These are phyloP conservation scores for Thymelicus sylvestris DNA, from an alignment of 2,888 invertebrate species.

Conservation along the genomic window DNA sequence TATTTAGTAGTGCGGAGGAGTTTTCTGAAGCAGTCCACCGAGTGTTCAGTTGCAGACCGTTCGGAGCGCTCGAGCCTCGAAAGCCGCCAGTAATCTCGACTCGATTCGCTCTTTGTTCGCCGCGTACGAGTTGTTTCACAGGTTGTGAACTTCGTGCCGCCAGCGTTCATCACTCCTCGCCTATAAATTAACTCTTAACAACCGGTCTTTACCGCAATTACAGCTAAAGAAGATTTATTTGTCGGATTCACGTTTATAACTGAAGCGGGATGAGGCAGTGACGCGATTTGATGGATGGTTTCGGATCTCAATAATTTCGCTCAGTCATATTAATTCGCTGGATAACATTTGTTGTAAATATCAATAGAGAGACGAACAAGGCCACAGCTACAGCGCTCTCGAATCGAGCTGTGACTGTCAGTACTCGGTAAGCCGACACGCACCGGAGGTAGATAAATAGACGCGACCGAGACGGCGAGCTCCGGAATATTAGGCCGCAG, in stretches of 20 bases:
- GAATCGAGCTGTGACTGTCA: conserved; percentile 45
- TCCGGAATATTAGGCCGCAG: conserved; percentile 54
- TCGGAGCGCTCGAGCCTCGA: conserved; percentile 66
- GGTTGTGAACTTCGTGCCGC: conserved; percentile 58
- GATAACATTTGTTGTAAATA: conserved; percentile 24
- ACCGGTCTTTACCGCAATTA: conserved; percentile 1
- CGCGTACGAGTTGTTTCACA: conserved; percentile 57
- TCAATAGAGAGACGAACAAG: conserved; percentile 47
- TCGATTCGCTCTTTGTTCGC: conserved; percentile 56
- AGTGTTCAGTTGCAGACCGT: conserved; percentile 58
- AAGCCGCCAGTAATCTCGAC: conserved; percentile 64
- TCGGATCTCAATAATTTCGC: conserved; percentile 18
- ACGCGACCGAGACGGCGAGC: conserved; percentile 62
- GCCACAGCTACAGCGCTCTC: conserved; percentile 52
- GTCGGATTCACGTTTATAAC: conserved; percentile 35
- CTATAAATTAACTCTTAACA: conserved; percentile 50
- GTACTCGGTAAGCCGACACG: conserved; percentile 50
- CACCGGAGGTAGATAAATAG: conserved; percentile 57
- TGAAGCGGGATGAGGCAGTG: conserved; percentile 11
- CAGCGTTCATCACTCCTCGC: conserved; percentile 46
- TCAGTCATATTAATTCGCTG: conserved; percentile 4
- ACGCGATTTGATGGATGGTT: conserved; percentile 7
- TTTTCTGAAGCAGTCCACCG: conserved; percentile 61
- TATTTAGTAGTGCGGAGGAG: conserved; percentile 61
- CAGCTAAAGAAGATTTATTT: conserved; percentile 16